Base-by-base conservation (phyloP, 1,140 invertebrate species). In the Wiebesia pumilae region DNA sequence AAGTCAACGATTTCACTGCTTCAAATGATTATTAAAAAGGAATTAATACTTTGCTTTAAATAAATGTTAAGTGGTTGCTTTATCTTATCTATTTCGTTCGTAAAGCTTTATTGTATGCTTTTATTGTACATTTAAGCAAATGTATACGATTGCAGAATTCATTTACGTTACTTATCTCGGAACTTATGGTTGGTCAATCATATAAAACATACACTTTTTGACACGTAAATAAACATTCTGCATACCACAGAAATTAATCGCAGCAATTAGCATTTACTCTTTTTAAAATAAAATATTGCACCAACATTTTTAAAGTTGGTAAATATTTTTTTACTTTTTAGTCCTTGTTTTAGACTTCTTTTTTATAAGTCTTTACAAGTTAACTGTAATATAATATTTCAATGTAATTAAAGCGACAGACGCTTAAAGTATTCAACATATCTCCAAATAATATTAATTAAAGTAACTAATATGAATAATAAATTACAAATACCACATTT, bases 181-280 rank as follows among this genome's bases (percentile, higher is more conserved):
- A 77, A 77, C n/a, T 77, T 77, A 77, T n/a, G 73, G 43, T 51
- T 51, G 43, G 73, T 40, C 43, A 79, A 58, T 79, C 77, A 58
- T 79, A 33, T 35, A 58, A 79, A 47, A 54, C 47, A 75, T 75
- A 75, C 69, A 71, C 7, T 75, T 75, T 75, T 75, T 79, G 47
- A 79, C 77, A 58, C 51, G 77, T 75, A 75, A 75, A 75, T 58
- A 79, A 79, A 79, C 77, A 79, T 79, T 79, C 12, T 58, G 51
- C 77, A 79, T 79, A 58, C 77, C 30, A 51, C n/a, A 33, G 30
- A 58, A 79, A 54, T 79, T 79, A 79, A 79, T 79, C 77, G 35
- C 47, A 43, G 38, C 71, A 75, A 75, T 75, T 75, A 43, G 40
- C 38, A 75, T 75, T 75, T 75, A 75, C 71, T 16, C 35, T 73